Base-by-base conservation (phyloP, 2,113 vertebrate species). In the Thalassoma bifasciatum region DNA sequence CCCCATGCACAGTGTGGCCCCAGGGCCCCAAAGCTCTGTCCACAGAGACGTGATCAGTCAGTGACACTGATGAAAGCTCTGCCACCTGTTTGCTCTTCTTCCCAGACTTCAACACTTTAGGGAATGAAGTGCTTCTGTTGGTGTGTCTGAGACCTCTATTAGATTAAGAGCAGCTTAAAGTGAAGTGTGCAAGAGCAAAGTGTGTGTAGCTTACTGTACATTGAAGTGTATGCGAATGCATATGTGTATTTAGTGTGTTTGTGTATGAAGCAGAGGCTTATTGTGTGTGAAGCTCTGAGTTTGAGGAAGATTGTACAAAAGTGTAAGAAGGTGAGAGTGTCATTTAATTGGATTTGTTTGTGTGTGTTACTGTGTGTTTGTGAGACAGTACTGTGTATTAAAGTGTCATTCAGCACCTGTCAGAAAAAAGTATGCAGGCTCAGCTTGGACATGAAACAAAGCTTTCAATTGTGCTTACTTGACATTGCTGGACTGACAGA, bases 351-450 rank as follows among this genome's bases (percentile, higher is more conserved):
- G 47, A 59, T 72, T 44, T 66, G 26, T 23, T 30, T 37, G 36
- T 26, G 36, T 42, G 64, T 26, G 14, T 22, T 40, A 37, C 30
- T 26, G 46, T 21, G 34, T 26, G 68, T 12, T 36, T 36, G 40
- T 8, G 3, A 19, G 49, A 13, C 30, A 23, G 24, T 24, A 46
- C 52, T 30, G 36, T 70, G 70, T 74, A 83, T 61, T 82, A 61
- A 80, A 86, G 69, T 26, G 13, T 87, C 86, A 70, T 16, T 88
- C 73, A 82, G 49, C 51, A 75, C 67, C 58, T 69, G 21, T 68
- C 37, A 59, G 54, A 71, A 64, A n/a, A 16, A 19, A 65, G 34
- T 53, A 56, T 65, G 10, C 14, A 57, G 69, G 52, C 71, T 59
- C 68, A 50, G 63, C 75, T 54, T 56, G 51, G 42, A 50, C 58